A percentile compares a stretch with the other conserved stretches of the same genome.
Evolutionary conservation across 1,140 invertebrate species (phyloP).

Genomic region (Ephestia elutella): DNA sequence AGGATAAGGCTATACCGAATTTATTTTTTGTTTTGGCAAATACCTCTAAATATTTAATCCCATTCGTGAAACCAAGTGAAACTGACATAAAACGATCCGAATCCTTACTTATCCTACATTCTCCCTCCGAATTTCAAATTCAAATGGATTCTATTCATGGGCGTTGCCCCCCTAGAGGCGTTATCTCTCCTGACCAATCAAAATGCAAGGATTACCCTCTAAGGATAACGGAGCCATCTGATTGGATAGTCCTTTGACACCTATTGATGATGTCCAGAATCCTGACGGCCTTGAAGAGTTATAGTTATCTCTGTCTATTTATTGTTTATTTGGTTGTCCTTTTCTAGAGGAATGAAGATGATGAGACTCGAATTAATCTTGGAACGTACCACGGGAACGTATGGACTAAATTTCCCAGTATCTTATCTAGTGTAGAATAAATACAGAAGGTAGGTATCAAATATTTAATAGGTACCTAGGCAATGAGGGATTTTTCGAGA

Average conservation of each 20-base stretch:
- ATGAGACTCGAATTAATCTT: no score
- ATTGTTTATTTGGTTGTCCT: conserved; percentile 8
- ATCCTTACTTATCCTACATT: conserved; percentile 16
- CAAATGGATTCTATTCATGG: conserved; percentile 45
- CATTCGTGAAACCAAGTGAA: no score
- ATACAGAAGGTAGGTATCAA: no score
- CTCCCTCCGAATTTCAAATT: conserved; percentile 51
- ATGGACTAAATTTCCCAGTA: no score
- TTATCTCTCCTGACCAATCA: conserved; percentile 63
- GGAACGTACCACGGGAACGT: no score
- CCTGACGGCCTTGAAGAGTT: conserved; percentile 33
- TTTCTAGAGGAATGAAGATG: background rate
- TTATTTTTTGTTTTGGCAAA: no score
- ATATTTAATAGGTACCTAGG: no score
- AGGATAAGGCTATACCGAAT: no score
- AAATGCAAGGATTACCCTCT: conserved; percentile 43
- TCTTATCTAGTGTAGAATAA: no score
- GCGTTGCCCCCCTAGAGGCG: conserved; percentile 46
- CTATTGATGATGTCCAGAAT: conserved; percentile 42
- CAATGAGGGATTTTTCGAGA: no score
- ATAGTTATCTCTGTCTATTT: conserved; percentile 33
- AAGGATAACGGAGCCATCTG: conserved; percentile 47
- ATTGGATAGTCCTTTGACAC: conserved; percentile 46
- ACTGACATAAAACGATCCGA: no score
- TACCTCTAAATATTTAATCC: no score